Percentiles rank a stretch among this genome's conserved stretches.
Evolutionary conservation across 2,888 invertebrate species (phyloP).

Genomic region (Pyralis farinalis): DNA sequence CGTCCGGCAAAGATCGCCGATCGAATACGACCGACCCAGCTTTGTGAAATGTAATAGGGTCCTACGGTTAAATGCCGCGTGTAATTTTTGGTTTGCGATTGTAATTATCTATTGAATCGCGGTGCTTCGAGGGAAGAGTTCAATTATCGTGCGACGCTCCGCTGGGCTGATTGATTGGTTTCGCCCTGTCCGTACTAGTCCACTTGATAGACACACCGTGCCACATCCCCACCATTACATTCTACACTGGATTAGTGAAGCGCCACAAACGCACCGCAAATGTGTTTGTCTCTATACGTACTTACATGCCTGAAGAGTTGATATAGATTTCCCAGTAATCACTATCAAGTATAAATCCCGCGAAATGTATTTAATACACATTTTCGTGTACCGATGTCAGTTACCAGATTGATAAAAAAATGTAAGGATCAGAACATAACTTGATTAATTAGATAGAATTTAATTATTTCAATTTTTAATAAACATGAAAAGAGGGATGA

Average conservation of each 20-base stretch:
- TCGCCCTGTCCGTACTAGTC: constrained; percentile 58
- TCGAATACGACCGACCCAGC: constrained; percentile 67
- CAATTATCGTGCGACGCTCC: constrained; percentile 71
- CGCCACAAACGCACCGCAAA: constrained; percentile 26
- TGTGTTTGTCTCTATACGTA: no score
- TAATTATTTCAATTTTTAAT: no score
- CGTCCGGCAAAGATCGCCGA: constrained; percentile 70
- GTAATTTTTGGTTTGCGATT: constrained; percentile 79
- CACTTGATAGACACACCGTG: constrained; percentile 57
- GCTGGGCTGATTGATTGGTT: constrained; percentile 72
- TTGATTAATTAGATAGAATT: no score
- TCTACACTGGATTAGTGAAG: constrained; percentile 56
- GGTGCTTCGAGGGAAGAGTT: constrained; percentile 68
- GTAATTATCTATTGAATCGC: constrained; percentile 75
- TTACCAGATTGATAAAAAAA: no score
- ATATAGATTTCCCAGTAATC: no score
- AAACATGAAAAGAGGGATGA: no score
- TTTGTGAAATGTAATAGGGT: constrained; percentile 72
- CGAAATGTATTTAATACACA: no score
- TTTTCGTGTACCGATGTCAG: no score
- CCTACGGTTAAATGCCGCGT: constrained; percentile 70
- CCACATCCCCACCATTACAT: constrained; percentile 46
- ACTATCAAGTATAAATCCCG: no score
- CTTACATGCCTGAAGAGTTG: no score
- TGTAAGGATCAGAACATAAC: no score